Conservation (phyloP, 2,113 vertebrate genomes). For the Macquaria ambigua region DNA sequence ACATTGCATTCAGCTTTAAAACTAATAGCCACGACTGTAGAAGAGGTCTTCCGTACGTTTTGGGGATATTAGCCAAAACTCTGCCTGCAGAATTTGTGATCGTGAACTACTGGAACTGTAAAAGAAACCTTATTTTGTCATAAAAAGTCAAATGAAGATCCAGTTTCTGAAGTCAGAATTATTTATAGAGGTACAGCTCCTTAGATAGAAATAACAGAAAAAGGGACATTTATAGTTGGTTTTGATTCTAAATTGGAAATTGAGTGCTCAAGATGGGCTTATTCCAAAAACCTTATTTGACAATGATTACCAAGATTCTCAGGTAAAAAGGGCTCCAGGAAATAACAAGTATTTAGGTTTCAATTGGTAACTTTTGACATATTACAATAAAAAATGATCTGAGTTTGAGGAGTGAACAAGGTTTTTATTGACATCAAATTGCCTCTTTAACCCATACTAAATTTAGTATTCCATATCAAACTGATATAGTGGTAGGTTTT, state of each 20-base stretch:
- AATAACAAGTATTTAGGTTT: not conserved
- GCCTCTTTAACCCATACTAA: not conserved
- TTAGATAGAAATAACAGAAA: not conserved
- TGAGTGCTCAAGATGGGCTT: not conserved
- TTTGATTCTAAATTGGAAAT: not conserved
- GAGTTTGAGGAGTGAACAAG: not conserved
- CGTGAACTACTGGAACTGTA: not conserved
- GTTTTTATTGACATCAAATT: not conserved
- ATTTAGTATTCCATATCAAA: not conserved
- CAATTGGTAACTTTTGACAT: not conserved
- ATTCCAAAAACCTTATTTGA: not conserved
- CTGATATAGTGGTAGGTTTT: not conserved
- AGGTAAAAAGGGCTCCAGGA: not conserved
- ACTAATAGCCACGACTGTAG: not conserved
- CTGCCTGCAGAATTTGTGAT: conserved; percentile 4
- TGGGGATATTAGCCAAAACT: not conserved
- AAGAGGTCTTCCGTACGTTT: not conserved
- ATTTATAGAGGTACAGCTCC: not conserved
- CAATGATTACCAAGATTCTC: not conserved
- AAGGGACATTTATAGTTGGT: not conserved
- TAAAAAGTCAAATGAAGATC: conserved; percentile 4
- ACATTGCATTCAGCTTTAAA: conserved; percentile 5
- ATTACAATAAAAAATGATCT: not conserved
- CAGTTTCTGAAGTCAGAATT: not conserved
- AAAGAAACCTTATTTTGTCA: not conserved